These are phyloP conservation scores for Drosophila orosa DNA, from an alignment of 1,140 invertebrate genomes.

Conservation along the genomic window DNA sequence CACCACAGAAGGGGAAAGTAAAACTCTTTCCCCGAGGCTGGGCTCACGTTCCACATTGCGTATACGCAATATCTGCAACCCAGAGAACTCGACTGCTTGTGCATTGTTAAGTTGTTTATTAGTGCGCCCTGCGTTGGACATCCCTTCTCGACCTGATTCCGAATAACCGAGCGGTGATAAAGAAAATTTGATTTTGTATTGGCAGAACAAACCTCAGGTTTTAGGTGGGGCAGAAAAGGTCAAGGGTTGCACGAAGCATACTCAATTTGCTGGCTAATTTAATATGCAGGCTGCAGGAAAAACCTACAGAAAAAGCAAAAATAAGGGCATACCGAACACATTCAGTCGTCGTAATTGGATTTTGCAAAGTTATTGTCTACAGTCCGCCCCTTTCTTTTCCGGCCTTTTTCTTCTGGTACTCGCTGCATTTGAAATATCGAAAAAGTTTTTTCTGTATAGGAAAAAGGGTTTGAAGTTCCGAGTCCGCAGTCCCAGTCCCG, in stretches of 20 bases:
- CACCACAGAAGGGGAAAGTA: conserved; percentile 5
- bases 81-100: conserved; percentile 6
- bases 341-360: conserved; percentile 69
- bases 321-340: conserved; percentile 39
- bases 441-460: conserved; percentile 65
- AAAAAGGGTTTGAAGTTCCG: conserved; percentile 38
- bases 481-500: neutral
- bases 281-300: conserved; percentile 72
- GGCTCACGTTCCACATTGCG: conserved; percentile 67
- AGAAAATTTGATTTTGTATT: conserved; percentile 78
- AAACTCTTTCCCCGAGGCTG: conserved; percentile 18
- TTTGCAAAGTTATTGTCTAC: conserved; percentile 74
- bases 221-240: conserved; percentile 26
- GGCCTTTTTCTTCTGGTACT: conserved; percentile 18
- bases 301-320: conserved; percentile 40
- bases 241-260: conserved; percentile 37
- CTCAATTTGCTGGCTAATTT: conserved; percentile 77
- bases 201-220: conserved; percentile 33
- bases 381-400: conserved; percentile 17
- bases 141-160: conserved; percentile 33
- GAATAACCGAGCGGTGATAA: conserved; percentile 37
- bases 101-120: conserved; percentile 51
- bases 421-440: conserved; percentile 77
- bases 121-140: conserved; percentile 19
- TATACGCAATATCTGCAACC: conserved; percentile 46